Conservation (phyloP, 2,113 vertebrate genomes). For the Apteryx mantelli region DNA sequence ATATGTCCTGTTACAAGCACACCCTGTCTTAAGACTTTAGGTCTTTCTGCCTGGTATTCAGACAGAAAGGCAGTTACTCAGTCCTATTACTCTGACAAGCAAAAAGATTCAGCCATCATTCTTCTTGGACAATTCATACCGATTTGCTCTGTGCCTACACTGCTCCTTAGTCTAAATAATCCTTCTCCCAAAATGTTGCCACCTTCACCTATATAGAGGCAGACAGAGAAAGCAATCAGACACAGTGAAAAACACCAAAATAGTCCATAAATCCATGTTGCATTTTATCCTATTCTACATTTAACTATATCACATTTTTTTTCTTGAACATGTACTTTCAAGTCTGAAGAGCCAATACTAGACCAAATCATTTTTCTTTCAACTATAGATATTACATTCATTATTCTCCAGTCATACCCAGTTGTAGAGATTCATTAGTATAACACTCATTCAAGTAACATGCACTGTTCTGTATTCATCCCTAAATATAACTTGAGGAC, state of each 20-base stretch:
- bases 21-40: not conserved
- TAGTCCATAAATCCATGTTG: not conserved
- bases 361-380: not conserved
- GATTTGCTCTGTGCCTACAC: not conserved
- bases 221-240: constrained; percentile 40
- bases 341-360: not conserved
- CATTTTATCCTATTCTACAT: not conserved
- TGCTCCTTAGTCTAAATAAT: constrained; percentile 21
- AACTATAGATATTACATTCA: not conserved
- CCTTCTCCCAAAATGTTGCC: constrained; percentile 24
- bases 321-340: not conserved
- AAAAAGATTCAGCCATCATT: constrained; percentile 4
- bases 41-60: not conserved
- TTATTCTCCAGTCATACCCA: not conserved
- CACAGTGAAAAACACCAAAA: not conserved
- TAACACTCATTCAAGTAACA: not conserved
- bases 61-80: constrained; percentile 42
- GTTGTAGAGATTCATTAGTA: not conserved
- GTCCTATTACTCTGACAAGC: not conserved
- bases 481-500: not conserved
- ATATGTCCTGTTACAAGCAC: not conserved
- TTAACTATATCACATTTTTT: not conserved
- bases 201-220: not conserved
- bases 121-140: constrained; percentile 36
- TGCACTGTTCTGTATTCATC: not conserved